A percentile compares a stretch with the other conserved stretches of the same genome.
Evolutionary conservation across 2,888 invertebrate genomes (phyloP).

Genomic region (Erebia palarica): DNA sequence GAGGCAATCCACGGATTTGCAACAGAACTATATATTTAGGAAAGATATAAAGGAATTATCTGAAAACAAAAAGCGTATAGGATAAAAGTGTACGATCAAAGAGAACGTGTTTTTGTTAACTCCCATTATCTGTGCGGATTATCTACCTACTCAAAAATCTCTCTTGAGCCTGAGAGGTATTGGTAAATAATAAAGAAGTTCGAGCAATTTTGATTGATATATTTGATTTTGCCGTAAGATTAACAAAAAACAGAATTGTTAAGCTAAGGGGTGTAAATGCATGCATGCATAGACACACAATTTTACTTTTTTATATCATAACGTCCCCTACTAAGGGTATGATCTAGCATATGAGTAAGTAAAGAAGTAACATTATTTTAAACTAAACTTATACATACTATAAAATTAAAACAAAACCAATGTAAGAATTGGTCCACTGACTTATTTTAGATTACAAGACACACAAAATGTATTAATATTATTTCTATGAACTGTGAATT

Average conservation of each 20-base stretch:
- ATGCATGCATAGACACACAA: too few species aligned
- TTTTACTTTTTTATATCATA: too few species aligned
- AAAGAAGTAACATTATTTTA: too few species aligned
- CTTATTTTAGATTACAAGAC: too few species aligned
- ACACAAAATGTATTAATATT: too few species aligned
- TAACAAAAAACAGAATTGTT: background rate
- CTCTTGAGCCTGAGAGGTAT: background rate
- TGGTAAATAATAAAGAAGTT: background rate
- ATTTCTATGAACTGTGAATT: too few species aligned
- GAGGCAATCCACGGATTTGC: constrained; percentile 37
- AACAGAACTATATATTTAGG: constrained; percentile 41
- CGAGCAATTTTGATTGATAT: background rate
- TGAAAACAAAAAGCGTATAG: constrained; percentile 37
- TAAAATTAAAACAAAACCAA: too few species aligned
- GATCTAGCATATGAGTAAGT: too few species aligned
- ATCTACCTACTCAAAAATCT: constrained; percentile 18
- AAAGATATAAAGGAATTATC: constrained; percentile 43
- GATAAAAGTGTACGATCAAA: constrained; percentile 38
- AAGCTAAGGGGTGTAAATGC: background rate
- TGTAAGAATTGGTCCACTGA: too few species aligned
- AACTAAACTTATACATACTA: too few species aligned
- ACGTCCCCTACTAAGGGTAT: too few species aligned
- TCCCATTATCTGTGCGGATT: constrained; percentile 38
- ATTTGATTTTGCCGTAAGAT: background rate
- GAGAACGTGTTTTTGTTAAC: constrained; percentile 30